These are phyloP conservation scores for Pecten maximus DNA, from an alignment of 2,888 invertebrate genomes.

Conservation along the genomic window DNA sequence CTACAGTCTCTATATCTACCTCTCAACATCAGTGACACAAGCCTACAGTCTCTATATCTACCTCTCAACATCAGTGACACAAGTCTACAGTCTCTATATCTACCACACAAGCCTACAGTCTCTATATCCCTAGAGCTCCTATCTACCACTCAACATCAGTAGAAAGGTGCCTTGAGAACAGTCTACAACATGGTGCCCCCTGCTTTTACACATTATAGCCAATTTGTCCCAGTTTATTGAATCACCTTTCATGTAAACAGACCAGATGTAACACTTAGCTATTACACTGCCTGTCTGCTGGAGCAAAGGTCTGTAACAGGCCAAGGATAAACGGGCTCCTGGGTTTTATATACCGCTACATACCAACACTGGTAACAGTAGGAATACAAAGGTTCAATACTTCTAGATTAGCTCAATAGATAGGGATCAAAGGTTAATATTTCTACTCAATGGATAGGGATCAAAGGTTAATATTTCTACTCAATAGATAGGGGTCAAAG, in stretches of 20 bases:
- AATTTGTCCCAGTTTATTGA: constrained; percentile 31
- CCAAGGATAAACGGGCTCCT: background rate
- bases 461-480: no score
- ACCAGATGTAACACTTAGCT: constrained; percentile 21
- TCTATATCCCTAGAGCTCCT: no score
- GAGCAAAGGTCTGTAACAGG: background rate
- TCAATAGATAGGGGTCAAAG: no score
- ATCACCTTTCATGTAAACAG: constrained; percentile 30
- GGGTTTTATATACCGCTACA: background rate
- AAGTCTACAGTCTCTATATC: no score
- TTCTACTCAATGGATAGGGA: no score
- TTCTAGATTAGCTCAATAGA: no score
- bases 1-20: no score
- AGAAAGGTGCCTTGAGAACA: background rate
- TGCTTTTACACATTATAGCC: constrained; percentile 22
- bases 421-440: no score
- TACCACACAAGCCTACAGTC: background rate
- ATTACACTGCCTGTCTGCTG: background rate
- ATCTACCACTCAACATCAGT: background rate
- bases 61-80: no score
- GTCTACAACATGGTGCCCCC: background rate
- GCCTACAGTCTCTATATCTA: no score
- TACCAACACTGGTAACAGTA: constrained; percentile 50
- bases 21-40: no score
- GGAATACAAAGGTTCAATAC: constrained; percentile 38